Evolutionary conservation across 2,888 invertebrate genomes (phyloP).

Genomic region (Aricia artaxerxes): DNA sequence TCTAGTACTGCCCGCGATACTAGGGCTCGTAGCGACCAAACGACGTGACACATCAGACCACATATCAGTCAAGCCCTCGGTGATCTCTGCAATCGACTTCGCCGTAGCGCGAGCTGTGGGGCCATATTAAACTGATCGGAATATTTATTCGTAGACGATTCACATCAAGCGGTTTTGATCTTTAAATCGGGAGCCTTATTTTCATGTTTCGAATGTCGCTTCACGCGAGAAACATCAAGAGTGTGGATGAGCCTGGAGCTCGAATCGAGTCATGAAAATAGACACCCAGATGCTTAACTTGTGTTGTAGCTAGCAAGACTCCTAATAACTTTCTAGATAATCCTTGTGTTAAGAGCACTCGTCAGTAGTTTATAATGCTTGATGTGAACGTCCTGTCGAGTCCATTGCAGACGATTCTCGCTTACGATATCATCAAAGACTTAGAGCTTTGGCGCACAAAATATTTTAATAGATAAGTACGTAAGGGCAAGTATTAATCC

Average conservation of each 20-base stretch:
- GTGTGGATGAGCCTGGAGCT: background rate
- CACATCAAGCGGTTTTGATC: conserved; percentile 26
- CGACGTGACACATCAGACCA: conserved; percentile 76
- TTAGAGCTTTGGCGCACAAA: conserved; percentile 78
- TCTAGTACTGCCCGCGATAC: conserved; percentile 47
- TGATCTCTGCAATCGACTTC: conserved; percentile 50
- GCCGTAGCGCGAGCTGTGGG: background rate
- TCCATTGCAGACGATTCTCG: conserved; percentile 49
- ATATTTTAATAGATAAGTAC: conserved; percentile 61
- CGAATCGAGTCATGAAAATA: background rate
- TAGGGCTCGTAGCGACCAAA: conserved; percentile 63
- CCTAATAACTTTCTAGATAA: background rate
- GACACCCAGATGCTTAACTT: background rate
- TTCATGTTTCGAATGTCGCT: background rate
- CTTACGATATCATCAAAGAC: conserved; percentile 62
- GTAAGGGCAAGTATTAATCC: conserved; percentile 69
- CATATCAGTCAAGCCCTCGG: conserved; percentile 67
- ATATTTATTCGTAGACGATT: conserved; percentile 17
- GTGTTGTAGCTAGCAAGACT: background rate
- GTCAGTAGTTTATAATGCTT: background rate
- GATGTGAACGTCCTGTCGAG: conserved; percentile 30
- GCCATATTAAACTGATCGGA: conserved; percentile 8
- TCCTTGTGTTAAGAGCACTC: background rate
- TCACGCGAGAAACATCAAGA: too few relatives aligned
- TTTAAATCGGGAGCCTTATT: background rate